Conservation (phyloP, 2,797 vertebrate species). For the Avahi laniger region DNA sequence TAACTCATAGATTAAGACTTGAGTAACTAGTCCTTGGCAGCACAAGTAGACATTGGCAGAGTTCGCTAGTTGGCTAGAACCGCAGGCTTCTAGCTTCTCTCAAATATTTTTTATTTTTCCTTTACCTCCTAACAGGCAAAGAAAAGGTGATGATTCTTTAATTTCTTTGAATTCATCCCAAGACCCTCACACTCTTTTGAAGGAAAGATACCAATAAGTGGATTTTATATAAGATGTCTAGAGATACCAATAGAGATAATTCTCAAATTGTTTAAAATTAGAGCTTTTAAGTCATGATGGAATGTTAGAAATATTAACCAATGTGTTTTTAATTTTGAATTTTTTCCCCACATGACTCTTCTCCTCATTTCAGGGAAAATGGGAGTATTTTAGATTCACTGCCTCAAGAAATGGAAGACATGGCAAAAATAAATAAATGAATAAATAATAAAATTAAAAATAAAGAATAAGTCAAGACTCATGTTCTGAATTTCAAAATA, state of each 20-base stretch:
- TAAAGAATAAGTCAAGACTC: not conserved
- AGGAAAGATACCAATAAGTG: not conserved
- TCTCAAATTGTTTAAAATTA: conserved; percentile 12
- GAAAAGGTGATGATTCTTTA: not conserved
- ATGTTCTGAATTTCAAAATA: not conserved
- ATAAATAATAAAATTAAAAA: not conserved
- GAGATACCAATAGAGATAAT: not conserved
- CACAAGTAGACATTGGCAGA: not conserved
- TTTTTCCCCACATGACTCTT: not conserved
- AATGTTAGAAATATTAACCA: not conserved
- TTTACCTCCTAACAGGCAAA: not conserved
- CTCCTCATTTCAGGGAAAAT: not conserved
- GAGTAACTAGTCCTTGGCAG: not conserved
- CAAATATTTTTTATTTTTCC: not conserved
- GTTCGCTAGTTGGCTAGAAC: not conserved
- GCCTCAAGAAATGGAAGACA: not conserved
- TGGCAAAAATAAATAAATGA: not conserved
- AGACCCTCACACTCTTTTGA: not conserved
- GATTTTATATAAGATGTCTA: not conserved
- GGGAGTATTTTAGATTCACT: not conserved
- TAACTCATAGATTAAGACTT: not conserved
- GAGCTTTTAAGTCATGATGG: not conserved
- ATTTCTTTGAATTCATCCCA: conserved; percentile 5
- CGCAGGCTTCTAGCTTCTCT: not conserved
- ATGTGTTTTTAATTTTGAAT: not conserved